Evolutionary conservation across 2,113 vertebrate genomes (phyloP).

Genomic region (Nasalis larvatus): DNA sequence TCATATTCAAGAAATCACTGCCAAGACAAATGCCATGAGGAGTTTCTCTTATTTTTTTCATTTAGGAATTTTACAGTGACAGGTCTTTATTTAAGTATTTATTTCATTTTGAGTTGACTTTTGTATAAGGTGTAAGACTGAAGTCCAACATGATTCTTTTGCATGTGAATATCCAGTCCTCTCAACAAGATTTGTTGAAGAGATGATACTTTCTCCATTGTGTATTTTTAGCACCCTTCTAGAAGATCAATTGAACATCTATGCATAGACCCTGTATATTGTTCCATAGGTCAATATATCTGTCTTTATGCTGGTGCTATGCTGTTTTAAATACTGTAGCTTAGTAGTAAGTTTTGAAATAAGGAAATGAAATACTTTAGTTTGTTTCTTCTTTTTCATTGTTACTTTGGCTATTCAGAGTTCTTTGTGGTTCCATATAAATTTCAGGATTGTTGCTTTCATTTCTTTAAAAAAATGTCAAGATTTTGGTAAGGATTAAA

Average conservation of each 20-base stretch:
- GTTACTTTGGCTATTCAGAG: neutral
- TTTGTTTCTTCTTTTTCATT: neutral
- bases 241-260: neutral
- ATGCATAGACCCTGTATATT: neutral
- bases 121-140: neutral
- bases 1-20: neutral
- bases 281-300: neutral
- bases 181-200: neutral
- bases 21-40: neutral
- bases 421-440: neutral
- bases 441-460: neutral
- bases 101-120: neutral
- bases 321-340: neutral
- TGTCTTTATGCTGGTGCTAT: neutral
- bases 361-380: neutral
- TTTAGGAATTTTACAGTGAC: neutral
- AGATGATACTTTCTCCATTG: neutral
- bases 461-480: neutral
- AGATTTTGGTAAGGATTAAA: neutral
- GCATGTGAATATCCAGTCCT: too few relatives aligned
- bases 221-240: neutral
- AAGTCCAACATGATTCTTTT: neutral
- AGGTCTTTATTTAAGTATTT: neutral
- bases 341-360: neutral
- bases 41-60: neutral